Percentiles rank a stretch among this genome's conserved stretches.
Evolutionary conservation across 2,797 vertebrate genomes (phyloP).

Genomic region (Acipenser oxyrinchus): DNA sequence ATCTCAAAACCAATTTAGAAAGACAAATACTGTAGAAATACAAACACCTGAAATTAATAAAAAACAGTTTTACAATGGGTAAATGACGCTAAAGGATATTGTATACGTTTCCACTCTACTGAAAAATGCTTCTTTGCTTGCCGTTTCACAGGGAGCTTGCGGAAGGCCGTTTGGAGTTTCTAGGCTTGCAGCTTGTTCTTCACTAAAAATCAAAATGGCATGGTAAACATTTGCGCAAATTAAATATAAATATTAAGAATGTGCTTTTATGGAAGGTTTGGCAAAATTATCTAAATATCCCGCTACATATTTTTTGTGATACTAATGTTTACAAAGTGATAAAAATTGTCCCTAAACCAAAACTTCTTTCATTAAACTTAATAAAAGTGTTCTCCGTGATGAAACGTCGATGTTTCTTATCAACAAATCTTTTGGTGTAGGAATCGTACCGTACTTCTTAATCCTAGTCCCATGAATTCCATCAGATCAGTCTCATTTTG

Average conservation of each 20-base stretch:
- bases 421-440: no score
- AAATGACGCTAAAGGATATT: slow-evolving; percentile 74
- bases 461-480: slow-evolving; percentile 4
- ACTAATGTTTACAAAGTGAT: no score
- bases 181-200: slow-evolving; percentile 37
- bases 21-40: not conserved
- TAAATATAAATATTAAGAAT: not conserved
- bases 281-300: no score
- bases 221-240: not conserved
- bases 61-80: not conserved
- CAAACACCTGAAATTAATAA: not conserved
- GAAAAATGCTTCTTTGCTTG: slow-evolving; percentile 84
- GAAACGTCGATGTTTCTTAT: no score
- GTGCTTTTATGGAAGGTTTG: no score
- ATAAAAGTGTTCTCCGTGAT: not conserved
- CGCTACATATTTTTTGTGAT: no score
- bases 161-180: slow-evolving; percentile 49
- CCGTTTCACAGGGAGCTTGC: slow-evolving; percentile 61
- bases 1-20: not conserved
- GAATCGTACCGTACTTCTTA: no score
- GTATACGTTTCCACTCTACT: slow-evolving; percentile 84
- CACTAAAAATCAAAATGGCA: slow-evolving; percentile 48
- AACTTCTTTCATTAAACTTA: not conserved
- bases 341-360: no score
- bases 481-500: not conserved